phyloP scores from a whole-genome alignment of 2,113 vertebrate genomes.

The Corythornis cristatus region DNA sequence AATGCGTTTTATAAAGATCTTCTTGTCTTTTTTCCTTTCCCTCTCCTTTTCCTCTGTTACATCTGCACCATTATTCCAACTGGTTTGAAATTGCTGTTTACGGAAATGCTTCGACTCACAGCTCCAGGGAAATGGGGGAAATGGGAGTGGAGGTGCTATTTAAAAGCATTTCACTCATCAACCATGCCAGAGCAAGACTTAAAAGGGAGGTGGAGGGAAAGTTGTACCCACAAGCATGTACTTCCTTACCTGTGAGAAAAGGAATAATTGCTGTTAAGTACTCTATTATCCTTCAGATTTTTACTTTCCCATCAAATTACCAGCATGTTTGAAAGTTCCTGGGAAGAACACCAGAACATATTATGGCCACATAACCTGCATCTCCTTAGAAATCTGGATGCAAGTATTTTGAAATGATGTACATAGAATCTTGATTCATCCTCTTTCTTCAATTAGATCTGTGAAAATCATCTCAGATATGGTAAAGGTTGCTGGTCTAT shows the following conservation, averaged over 20 bases:
- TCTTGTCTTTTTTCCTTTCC: background rate
- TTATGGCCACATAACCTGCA: background rate
- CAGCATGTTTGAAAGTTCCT: background rate
- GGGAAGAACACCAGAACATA: background rate
- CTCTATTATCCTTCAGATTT: background rate
- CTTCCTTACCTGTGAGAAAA: background rate
- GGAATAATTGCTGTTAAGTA: background rate
- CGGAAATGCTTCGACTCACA: background rate
- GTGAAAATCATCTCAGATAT: background rate
- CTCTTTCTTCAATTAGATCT: background rate
- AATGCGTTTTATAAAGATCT: fast-evolving
- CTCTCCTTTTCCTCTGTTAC: background rate
- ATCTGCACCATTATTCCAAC: background rate
- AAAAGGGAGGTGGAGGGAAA: background rate
- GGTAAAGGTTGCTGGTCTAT: background rate
- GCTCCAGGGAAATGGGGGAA: background rate
- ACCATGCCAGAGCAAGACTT: background rate
- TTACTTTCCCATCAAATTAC: background rate
- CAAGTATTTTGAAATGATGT: background rate
- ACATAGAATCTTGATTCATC: background rate
- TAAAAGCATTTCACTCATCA: background rate
- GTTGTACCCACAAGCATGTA: background rate
- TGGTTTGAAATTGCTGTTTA: background rate
- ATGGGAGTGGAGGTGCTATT: background rate
- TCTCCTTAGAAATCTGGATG: background rate